phyloP scores from a whole-genome alignment of 2,888 invertebrate species.

The Stegophylla sp. region DNA sequence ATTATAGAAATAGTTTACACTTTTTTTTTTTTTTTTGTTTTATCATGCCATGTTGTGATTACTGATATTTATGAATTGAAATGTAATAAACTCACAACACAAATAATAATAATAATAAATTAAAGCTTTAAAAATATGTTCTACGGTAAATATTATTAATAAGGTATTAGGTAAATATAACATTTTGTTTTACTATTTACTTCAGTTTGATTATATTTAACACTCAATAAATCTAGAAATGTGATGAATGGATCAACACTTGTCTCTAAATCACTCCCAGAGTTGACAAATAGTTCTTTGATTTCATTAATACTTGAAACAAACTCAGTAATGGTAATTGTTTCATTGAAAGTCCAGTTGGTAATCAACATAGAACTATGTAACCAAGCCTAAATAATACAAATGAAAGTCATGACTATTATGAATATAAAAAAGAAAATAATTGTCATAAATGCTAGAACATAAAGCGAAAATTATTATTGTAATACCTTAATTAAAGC shows the following conservation, averaged over 20 bases:
- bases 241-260: constrained; percentile 55
- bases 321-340: constrained; percentile 38
- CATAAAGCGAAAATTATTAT: background rate
- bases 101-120: no score
- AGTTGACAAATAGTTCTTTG: constrained; percentile 37
- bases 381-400: constrained; percentile 43
- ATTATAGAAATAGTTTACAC: no score
- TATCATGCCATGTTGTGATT: no score
- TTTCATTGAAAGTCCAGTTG: constrained; percentile 34
- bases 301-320: constrained; percentile 49
- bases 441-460: background rate
- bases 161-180: no score
- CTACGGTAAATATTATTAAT: no score
- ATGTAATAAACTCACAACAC: no score
- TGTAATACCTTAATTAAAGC: constrained; percentile 42
- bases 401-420: no score
- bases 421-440: background rate
- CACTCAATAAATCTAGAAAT: constrained; percentile 37
- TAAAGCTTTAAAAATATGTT: no score
- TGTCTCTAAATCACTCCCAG: constrained; percentile 47
- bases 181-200: constrained; percentile 8
- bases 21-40: no score
- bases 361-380: constrained; percentile 53
- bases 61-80: no score
- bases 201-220: constrained; percentile 46